These are phyloP conservation scores for Acronicta leporina DNA, from an alignment of 2,888 invertebrate genomes.

Conservation along the genomic window DNA sequence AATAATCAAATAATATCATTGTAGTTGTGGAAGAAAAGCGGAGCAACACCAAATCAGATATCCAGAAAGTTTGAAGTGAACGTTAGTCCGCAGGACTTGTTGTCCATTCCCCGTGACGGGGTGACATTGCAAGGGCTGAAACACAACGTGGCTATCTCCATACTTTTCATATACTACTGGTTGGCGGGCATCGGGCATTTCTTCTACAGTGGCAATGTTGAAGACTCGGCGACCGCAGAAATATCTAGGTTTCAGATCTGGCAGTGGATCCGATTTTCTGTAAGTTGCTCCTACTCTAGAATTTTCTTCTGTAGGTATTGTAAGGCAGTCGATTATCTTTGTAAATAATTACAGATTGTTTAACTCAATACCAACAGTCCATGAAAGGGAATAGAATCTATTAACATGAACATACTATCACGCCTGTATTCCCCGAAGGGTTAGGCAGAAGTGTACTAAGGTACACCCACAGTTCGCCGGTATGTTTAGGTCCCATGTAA, in stretches of 20 bases:
- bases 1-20: neutral
- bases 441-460: too few species aligned
- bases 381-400: too few species aligned
- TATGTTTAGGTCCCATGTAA: too few species aligned
- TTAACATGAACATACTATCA: too few species aligned
- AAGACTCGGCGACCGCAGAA: slow-evolving; percentile 93
- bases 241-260: slow-evolving; percentile 92
- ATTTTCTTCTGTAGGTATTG: too few species aligned
- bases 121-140: slow-evolving; percentile 90
- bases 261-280: slow-evolving; percentile 92
- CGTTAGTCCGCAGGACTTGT: slow-evolving; percentile 84
- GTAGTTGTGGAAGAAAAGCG: slow-evolving; percentile 86
- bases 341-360: too few species aligned
- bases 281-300: slow-evolving; percentile 60
- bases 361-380: too few species aligned
- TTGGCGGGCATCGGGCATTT: slow-evolving; percentile 91
- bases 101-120: slow-evolving; percentile 90
- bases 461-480: too few species aligned
- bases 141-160: slow-evolving; percentile 91
- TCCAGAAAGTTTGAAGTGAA: slow-evolving; percentile 71
- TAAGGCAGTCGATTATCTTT: too few species aligned
- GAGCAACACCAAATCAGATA: slow-evolving; percentile 87
- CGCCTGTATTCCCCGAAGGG: too few species aligned
- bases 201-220: slow-evolving; percentile 90
- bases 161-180: slow-evolving; percentile 92